Percentiles rank a stretch among this genome's conserved stretches.
These are phyloP conservation scores for Hippocampus comes DNA, from an alignment of 2,113 vertebrate genomes.

Conservation along the genomic window DNA sequence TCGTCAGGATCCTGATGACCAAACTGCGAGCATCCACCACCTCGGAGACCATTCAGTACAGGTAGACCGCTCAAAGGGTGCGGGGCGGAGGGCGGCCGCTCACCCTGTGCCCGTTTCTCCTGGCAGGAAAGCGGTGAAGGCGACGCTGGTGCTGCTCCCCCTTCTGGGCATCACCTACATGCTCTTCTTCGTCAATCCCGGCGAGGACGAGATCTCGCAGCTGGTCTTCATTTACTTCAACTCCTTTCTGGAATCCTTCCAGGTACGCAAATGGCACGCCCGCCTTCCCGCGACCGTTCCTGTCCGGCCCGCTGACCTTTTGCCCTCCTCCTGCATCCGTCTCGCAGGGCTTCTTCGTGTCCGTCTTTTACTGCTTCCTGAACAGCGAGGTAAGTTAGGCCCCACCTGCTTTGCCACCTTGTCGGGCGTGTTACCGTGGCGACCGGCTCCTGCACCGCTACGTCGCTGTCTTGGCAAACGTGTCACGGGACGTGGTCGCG, in stretches of 20 bases:
- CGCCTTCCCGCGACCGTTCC: neutral
- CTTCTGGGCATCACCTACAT: slow-evolving; percentile 98
- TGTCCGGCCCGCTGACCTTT: neutral
- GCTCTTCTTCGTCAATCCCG: slow-evolving; percentile 96
- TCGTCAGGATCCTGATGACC: slow-evolving; percentile 93
- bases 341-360: slow-evolving; percentile 87
- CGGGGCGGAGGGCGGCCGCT: neutral
- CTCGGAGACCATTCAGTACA: slow-evolving; percentile 87
- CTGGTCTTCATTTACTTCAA: slow-evolving; percentile 98
- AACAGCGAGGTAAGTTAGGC: slow-evolving; percentile 85
- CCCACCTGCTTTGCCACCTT: neutral
- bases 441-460: neutral
- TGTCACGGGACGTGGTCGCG: no score
- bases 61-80: slow-evolving; percentile 26
- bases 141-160: slow-evolving; percentile 91
- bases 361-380: slow-evolving; percentile 90
- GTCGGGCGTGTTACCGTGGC: neutral
- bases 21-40: slow-evolving; percentile 93
- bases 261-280: slow-evolving; percentile 61
- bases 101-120: neutral
- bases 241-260: slow-evolving; percentile 95
- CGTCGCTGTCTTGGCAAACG: neutral
- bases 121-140: slow-evolving; percentile 94
- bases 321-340: slow-evolving; percentile 30
- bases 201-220: slow-evolving; percentile 91